Conservation (phyloP, 2,888 invertebrate genomes). For the Pediacus dermestoides region DNA sequence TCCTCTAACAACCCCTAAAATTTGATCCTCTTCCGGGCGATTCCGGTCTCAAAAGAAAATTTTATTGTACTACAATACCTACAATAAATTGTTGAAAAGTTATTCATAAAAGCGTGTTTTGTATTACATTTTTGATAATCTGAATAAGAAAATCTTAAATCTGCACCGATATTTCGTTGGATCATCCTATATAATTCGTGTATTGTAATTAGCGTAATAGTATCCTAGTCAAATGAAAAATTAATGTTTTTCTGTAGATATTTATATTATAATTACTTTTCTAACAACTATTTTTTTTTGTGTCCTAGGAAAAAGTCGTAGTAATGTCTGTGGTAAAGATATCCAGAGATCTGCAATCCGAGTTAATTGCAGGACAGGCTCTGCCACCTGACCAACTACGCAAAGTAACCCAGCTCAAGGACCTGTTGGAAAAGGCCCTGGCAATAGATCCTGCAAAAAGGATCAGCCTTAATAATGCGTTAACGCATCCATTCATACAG, state of each 20-base stretch:
- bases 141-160: too few relatives aligned
- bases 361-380: constrained; percentile 84
- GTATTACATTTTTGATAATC: too few relatives aligned
- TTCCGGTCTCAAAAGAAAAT: too few relatives aligned
- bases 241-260: constrained; percentile 7
- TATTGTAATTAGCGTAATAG: too few relatives aligned
- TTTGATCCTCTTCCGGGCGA: too few relatives aligned
- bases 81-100: too few relatives aligned
- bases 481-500: constrained; percentile 93
- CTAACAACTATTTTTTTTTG: constrained; percentile 30
- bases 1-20: too few relatives aligned
- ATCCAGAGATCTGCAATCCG: constrained; percentile 78
- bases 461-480: constrained; percentile 89
- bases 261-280: constrained; percentile 13
- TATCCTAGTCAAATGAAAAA: constrained; percentile 5
- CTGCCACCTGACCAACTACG: constrained; percentile 84
- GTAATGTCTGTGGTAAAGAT: constrained; percentile 88
- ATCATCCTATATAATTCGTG: too few relatives aligned
- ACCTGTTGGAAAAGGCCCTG: constrained; percentile 86
- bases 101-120: too few relatives aligned
- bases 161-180: too few relatives aligned
- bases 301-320: constrained; percentile 91
- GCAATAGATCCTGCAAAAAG: constrained; percentile 90
- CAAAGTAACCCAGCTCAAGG: constrained; percentile 88
- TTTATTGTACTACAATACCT: too few relatives aligned